Conservation (phyloP, 2,888 invertebrate species). For the Philereme vetulata region DNA sequence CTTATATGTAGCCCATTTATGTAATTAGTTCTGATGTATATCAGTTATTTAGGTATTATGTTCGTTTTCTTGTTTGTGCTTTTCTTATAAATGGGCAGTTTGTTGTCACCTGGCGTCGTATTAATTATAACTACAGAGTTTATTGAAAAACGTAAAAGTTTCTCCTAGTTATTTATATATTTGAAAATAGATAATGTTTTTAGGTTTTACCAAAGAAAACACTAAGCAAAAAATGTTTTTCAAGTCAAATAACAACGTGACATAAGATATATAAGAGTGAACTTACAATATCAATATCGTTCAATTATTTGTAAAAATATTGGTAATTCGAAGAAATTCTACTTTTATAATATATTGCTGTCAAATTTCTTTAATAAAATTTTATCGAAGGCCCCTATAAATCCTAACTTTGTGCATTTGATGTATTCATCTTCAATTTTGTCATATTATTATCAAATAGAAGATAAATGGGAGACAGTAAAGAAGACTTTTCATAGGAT, state of each 20-base stretch:
- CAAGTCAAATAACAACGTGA: too few relatives aligned
- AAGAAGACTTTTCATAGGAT: slow-evolving; percentile 31
- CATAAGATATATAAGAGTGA: too few relatives aligned
- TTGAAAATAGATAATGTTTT: too few relatives aligned
- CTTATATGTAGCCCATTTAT: slow-evolving; percentile 13
- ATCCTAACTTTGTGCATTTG: slow-evolving; percentile 18
- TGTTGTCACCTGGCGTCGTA: too few relatives aligned
- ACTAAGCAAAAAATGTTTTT: too few relatives aligned
- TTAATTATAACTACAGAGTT: too few relatives aligned
- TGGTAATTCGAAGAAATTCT: not conserved
- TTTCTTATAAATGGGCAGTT: too few relatives aligned
- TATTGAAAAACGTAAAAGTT: too few relatives aligned
- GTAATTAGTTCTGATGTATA: not conserved
- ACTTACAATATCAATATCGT: not conserved
- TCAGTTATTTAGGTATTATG: not conserved
- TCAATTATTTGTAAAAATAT: not conserved
- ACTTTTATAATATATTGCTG: slow-evolving; percentile 2
- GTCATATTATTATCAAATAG: slow-evolving; percentile 33
- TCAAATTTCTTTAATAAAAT: slow-evolving; percentile 8
- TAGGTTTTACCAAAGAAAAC: too few relatives aligned
- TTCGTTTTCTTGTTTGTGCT: too few relatives aligned
- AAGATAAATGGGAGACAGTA: slow-evolving; percentile 33
- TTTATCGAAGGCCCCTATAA: slow-evolving; percentile 3
- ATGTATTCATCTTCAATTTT: slow-evolving; percentile 32
- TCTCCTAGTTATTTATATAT: too few relatives aligned